These are phyloP conservation scores for Drosophila algonquin DNA, from an alignment of 2,888 invertebrate species.

Conservation along the genomic window DNA sequence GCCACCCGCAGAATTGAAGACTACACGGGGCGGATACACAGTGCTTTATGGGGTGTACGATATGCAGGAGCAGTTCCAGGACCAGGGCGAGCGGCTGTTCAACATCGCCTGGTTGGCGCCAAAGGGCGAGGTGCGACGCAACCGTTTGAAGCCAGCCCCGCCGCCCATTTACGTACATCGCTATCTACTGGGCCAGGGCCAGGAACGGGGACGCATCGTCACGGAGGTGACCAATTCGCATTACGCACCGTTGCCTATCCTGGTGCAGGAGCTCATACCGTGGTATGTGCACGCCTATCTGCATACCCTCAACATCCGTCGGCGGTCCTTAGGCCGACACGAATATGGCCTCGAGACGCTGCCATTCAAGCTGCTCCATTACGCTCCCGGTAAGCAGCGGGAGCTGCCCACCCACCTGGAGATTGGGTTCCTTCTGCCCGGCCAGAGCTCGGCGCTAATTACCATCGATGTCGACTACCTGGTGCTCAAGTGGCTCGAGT, in stretches of 20 bases:
- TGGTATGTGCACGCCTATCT: conserved; percentile 96
- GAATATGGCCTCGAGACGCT: conserved; percentile 54
- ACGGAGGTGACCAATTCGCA: conserved; percentile 93
- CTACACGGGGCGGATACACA: conserved; percentile 88
- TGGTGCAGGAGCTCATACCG: conserved; percentile 95
- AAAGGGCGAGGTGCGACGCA: conserved; percentile 52
- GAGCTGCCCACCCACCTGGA: conserved; percentile 95
- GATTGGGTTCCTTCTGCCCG: conserved; percentile 90
- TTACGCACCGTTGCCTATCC: conserved; percentile 89
- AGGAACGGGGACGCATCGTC: conserved; percentile 95
- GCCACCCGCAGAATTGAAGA: conserved; percentile 86
- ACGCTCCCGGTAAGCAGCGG: conserved; percentile 92
- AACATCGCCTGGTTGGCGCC: conserved; percentile 87
- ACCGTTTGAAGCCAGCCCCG: conserved; percentile 72
- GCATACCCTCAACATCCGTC: conserved; percentile 88
- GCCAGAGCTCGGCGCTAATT: conserved; percentile 91
- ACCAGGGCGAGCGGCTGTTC: conserved; percentile 85
- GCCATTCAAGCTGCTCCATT: conserved; percentile 86
- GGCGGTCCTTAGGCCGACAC: conserved; percentile 33
- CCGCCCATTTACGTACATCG: conserved; percentile 91
- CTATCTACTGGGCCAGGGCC: conserved; percentile 94
- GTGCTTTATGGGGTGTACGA: conserved; percentile 90
- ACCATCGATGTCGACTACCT: conserved; percentile 96
- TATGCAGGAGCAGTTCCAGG: conserved; percentile 84
- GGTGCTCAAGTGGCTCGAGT: conserved; percentile 99